Evolutionary conservation across 2,888 invertebrate genomes (phyloP), one percentile per base, ranked within the genome.

Genomic region (Oasisia sp.): DNA sequence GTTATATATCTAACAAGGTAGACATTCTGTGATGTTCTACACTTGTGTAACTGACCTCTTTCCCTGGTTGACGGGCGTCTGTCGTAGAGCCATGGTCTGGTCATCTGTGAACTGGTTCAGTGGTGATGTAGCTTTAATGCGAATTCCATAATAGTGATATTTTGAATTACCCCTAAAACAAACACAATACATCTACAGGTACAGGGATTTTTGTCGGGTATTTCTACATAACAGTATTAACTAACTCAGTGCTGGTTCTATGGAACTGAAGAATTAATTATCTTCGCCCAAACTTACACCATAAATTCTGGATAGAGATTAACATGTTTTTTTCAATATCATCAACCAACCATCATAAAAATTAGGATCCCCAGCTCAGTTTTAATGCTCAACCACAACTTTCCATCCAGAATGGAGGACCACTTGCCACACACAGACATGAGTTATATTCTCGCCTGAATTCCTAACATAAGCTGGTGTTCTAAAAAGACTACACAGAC

Each of bases 81-180:
- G 96, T 93, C 96, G 94, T 94, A 96, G 95, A 50, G 96, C 96
- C 95, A 96, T 96, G 19, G 95, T 96, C 93, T 96, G 95, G 91
- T 96, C 96, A 94, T 96, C 96, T 58, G 96, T 95, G 92, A 96
- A 95, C 93, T 96, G 96, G 94, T 96, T 97, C 50, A 98, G 96
- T 12, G 97, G 97, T 2, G 98, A 98, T 92, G 97, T 98, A 0
- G 98, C 98, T 96, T 99, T 99, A 92, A 99, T 98, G 74, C 99
- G 97, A 94, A 99, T 99, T n/a, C 99, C 99, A 97, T 99, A 99
- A 97, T 99, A 99, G 97, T 99, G 99, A 96, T 99, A 99, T 96
- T 99, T 99, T 50, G 99, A 99, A 97, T 99, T 99, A 74, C 99
- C 99, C 95, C 98, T 98, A 96, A 91, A 91, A 91, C 32, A 45